Percentiles rank a stretch among this genome's conserved stretches.
These are phyloP conservation scores for Escarpia spicata DNA, from an alignment of 2,888 invertebrate genomes.

Conservation along the genomic window DNA sequence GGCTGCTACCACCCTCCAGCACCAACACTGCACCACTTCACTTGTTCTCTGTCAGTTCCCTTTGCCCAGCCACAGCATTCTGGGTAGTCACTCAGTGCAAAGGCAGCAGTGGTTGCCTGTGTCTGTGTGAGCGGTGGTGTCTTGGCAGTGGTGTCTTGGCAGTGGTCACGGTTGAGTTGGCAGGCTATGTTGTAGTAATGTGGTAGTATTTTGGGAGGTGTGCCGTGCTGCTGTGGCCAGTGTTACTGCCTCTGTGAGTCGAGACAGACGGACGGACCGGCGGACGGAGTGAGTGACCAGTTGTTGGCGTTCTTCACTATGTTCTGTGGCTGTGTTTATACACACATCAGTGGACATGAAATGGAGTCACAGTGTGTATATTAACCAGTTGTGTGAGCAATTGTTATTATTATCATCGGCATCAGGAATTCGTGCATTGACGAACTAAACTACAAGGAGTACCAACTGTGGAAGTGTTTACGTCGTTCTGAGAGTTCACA, in stretches of 20 bases:
- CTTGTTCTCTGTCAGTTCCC: not conserved
- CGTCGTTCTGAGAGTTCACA: not conserved
- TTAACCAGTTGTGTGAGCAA: not conserved
- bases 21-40: not conserved
- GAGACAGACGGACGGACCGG: not conserved
- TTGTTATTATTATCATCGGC: not conserved
- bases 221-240: not conserved
- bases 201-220: not conserved
- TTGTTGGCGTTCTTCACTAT: not conserved
- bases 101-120: not conserved
- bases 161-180: not conserved
- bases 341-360: not conserved
- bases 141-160: not conserved
- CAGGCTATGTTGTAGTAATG: slow-evolving; percentile 2
- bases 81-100: not conserved
- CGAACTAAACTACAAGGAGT: not conserved
- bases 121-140: not conserved
- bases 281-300: not conserved
- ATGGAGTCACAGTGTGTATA: not conserved
- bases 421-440: not conserved
- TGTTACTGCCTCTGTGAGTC: not conserved
- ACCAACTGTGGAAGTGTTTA: not conserved
- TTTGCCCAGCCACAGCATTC: not conserved
- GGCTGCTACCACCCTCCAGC: not conserved
- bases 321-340: not conserved